Percentiles rank a stretch among this genome's conserved stretches.
Conservation (phyloP, 2,113 vertebrate genomes). For the Apteryx mantelli region DNA sequence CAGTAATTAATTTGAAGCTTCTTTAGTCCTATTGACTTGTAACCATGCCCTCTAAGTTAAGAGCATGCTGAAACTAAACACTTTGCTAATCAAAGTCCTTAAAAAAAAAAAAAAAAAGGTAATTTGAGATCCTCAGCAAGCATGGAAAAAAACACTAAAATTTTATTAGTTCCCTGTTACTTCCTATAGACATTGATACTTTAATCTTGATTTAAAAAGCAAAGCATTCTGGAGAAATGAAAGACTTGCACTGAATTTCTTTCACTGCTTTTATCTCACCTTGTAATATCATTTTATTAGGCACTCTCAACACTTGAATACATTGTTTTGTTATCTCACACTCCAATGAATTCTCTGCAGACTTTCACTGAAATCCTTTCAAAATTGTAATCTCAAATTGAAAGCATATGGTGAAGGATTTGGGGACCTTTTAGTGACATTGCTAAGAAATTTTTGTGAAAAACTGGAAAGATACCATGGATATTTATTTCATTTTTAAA, state of each 20-base stretch:
- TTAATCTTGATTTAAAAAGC: neutral
- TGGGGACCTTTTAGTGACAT: neutral
- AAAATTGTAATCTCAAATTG: neutral
- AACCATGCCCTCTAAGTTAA: neutral
- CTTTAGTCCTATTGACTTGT: neutral
- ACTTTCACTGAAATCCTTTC: neutral
- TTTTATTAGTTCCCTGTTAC: neutral
- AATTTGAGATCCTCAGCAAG: neutral
- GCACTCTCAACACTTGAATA: neutral
- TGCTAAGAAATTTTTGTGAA: neutral
- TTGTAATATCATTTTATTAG: neutral
- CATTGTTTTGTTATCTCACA: neutral
- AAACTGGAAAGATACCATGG: neutral
- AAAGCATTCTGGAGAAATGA: neutral
- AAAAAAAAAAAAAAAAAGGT: neutral
- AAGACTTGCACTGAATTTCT: neutral
- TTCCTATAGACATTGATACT: neutral
- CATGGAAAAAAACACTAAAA: neutral
- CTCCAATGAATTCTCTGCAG: neutral
- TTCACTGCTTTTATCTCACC: neutral
- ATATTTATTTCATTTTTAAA: neutral
- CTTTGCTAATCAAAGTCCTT: neutral
- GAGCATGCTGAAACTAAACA: neutral
- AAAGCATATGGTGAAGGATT: neutral
- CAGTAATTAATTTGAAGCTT: neutral